A percentile compares a stretch with the other conserved stretches of the same genome.
Conservation (phyloP, 2,113 vertebrate species). For the Thamnaconus septentrionalis region DNA sequence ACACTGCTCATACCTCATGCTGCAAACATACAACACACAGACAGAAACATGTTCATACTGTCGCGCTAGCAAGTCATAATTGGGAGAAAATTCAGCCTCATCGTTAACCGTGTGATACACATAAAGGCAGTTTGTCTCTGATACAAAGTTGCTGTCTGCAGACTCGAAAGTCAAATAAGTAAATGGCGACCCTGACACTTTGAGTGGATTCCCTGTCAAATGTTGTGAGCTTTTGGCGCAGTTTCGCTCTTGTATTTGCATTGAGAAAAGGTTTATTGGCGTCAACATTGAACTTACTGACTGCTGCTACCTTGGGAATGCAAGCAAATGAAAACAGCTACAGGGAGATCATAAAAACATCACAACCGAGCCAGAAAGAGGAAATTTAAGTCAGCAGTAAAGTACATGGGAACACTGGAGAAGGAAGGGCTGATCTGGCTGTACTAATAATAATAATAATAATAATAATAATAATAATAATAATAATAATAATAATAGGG, state of each 20-base stretch:
- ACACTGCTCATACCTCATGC: background rate
- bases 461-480: too few relatives aligned
- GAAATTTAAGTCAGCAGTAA: slow-evolving; percentile 37
- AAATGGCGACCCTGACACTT: too few relatives aligned
- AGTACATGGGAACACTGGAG: slow-evolving; percentile 12
- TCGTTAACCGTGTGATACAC: background rate
- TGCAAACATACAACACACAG: background rate
- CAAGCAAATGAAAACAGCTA: background rate
- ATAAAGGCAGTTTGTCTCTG: background rate
- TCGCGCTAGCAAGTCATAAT: too few relatives aligned
- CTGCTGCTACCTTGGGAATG: slow-evolving; percentile 29
- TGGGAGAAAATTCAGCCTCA: too few relatives aligned
- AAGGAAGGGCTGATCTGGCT: background rate
- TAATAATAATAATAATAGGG: too few relatives aligned
- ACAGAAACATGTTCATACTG: background rate
- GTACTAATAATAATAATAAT: too few relatives aligned
- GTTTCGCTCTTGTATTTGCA: too few relatives aligned
- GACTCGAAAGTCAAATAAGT: too few relatives aligned
- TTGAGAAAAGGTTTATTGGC: background rate
- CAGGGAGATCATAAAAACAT: slow-evolving; percentile 56
- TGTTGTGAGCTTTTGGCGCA: too few relatives aligned
- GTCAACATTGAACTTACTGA: background rate
- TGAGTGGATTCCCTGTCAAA: too few relatives aligned
- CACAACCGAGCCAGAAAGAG: slow-evolving; percentile 44
- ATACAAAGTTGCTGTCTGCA: too few relatives aligned